Evolutionary conservation across 2,888 invertebrate species (phyloP), one percentile per base, ranked within the genome.

Genomic region (Xanthia icteritia): DNA sequence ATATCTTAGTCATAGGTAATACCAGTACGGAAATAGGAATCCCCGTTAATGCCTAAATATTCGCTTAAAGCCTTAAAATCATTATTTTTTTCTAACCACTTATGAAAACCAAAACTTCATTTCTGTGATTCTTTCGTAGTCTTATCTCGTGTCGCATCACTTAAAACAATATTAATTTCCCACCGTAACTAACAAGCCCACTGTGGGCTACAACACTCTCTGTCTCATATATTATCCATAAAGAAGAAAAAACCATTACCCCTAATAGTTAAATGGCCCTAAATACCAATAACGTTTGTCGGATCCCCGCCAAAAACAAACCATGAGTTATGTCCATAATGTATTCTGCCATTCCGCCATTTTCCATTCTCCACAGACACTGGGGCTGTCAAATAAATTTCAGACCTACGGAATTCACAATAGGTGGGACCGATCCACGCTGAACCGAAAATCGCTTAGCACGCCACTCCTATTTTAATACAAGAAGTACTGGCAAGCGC

Each of bases 321-420:
- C 96, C 95, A 92, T 97, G 96, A 97, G 94, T 96, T 97, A 97
- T 96, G 93, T 92, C 94, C 92, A 93, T 95, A 95, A 95, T 95
- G 94, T 96, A 94, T 96, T 94, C 94, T 93, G 89, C 95, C 93
- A 95, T 95, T 95, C 95, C 94, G 95, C 96, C 96, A 96, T 96
- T 96, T 96, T 95, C 96, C 95, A 96, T 97, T 97, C 96, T 97
- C 96, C 93, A 94, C 96, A 96, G 96, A 96, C 94, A 95, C 94
- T 95, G 93, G 90, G 86, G 93, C 95, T 95, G 97, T 97, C 97
- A 93, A 96, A 97, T 97, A 97, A 97, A 97, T 97, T 96, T 96
- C 94, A 95, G 94, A 92, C 93, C 94, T 94, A 94, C 93, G 90
- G 94, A 94, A 96, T 95, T 95, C 95, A 96, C 96, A 96, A 96